A percentile compares a stretch with the other conserved stretches of the same genome.
phyloP scores from a whole-genome alignment of 2,113 vertebrate species.

The Callospermophilus lateralis region DNA sequence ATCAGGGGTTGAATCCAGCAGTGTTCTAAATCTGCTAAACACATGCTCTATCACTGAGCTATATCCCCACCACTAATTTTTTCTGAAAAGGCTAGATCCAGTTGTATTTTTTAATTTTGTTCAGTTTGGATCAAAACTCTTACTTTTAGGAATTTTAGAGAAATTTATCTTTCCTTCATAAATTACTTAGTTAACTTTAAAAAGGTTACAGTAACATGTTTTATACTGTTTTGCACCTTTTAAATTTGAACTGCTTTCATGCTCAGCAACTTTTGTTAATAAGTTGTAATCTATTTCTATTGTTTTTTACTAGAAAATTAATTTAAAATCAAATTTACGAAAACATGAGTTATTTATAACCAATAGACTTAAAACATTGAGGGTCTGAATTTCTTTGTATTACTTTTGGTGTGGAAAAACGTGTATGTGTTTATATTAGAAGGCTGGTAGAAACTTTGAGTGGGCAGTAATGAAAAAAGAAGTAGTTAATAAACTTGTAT shows the following conservation, averaged over 20 bases:
- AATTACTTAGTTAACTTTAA: slow-evolving; percentile 52
- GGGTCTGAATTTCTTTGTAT: slow-evolving; percentile 53
- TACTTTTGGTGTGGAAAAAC: slow-evolving; percentile 24
- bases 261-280: slow-evolving; percentile 22
- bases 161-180: slow-evolving; percentile 49
- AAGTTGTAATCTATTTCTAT: slow-evolving; percentile 24
- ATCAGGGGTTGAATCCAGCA: background rate
- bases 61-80: background rate
- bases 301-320: slow-evolving; percentile 50
- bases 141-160: background rate
- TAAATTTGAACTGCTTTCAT: background rate
- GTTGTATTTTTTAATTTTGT: slow-evolving; percentile 36
- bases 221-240: slow-evolving; percentile 30
- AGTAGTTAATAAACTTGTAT: slow-evolving; percentile 20
- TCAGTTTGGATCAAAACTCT: slow-evolving; percentile 38
- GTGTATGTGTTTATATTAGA: slow-evolving; percentile 37
- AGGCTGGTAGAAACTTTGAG: background rate
- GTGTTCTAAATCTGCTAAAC: background rate
- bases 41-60: background rate
- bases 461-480: slow-evolving; percentile 23
- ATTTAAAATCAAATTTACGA: background rate
- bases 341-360: slow-evolving; percentile 41
- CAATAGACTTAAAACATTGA: slow-evolving; percentile 7
- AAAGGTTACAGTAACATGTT: background rate
- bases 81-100: background rate